Base-by-base conservation (phyloP, 2,113 vertebrate species). In the Galbula dea region DNA sequence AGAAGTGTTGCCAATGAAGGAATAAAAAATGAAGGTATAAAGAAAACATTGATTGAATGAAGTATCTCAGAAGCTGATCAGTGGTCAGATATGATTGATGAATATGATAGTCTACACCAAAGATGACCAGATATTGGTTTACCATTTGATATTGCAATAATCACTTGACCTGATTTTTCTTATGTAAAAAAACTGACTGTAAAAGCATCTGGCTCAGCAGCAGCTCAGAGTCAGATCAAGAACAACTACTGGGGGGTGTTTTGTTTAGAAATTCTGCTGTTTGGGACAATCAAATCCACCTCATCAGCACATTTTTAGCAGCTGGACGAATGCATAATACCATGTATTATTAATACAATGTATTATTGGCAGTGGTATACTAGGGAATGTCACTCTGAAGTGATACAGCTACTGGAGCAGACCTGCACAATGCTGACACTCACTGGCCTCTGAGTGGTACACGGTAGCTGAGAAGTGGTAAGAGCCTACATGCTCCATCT, bases 11-110 rank as follows among this genome's bases (percentile, higher is more conserved):
- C 24, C 39, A 63, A 8, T 0, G 0, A 16, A 54, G 2, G 2
- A 30, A 41, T 39, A 21, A 46, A 54, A 52, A 58, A 29, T 6
- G 32, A 87, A 72, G 8, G 2, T 51, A 6, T 43, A 48, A 59
- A 67, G 17, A 87, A 89, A 46, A 14, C 2, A 13, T 61, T 66
- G 51, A 9, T 7, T 30, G 29, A 82, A 34, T 48, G 10, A 57
- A 81, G 26, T 59, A 18, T 65, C 39, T 71, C 19, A 17, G 63
- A 71, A 69, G 22, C 3, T 68, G 48, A 4, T 48, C 34, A 17
- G 34, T 32, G 18, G 27, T 41, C 36, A 51, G 32, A 45, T 34
- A 34, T 0, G 2, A 45, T 2, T 55, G 27, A 49, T 1, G 2
- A 57, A 16, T 29, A 22, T n/a, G n/a, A n/a, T n/a, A 6, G 32